Percentiles rank a stretch among this genome's conserved stretches.
These are phyloP conservation scores for Archaeoteleia sp. DNA, from an alignment of 2,888 invertebrate genomes.

Conservation along the genomic window DNA sequence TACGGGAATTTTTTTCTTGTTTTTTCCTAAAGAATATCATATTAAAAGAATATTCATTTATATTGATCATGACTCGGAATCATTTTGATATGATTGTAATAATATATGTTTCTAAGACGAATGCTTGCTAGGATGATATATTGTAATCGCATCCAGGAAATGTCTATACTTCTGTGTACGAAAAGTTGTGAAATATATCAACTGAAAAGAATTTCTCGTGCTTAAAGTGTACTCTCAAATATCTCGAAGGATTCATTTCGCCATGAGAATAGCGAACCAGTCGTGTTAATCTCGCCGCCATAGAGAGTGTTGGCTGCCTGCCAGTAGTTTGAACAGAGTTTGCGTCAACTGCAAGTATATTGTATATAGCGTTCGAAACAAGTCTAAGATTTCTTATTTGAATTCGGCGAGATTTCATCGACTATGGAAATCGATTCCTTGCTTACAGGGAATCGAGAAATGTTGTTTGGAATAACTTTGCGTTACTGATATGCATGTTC, in stretches of 20 bases:
- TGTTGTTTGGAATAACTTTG: constrained; percentile 2
- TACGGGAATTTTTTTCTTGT: too few species aligned
- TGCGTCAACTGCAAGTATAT: not conserved
- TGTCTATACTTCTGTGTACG: too few species aligned
- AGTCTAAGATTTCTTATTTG: constrained; percentile 5
- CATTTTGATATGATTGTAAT: too few species aligned
- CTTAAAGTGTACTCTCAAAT: constrained; percentile 6
- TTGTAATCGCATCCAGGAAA: too few species aligned
- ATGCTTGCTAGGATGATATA: not conserved
- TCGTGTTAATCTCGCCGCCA: not conserved
- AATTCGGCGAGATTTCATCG: constrained; percentile 3
- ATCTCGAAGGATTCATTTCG: constrained; percentile 3
- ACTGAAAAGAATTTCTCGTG: constrained; percentile 2
- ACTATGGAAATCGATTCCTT: not conserved
- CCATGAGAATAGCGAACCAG: not conserved
- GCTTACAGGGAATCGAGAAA: not conserved
- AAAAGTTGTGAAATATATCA: constrained; percentile 1
- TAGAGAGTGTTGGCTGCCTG: constrained; percentile 3
- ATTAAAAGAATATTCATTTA: too few species aligned
- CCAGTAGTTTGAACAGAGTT: not conserved
- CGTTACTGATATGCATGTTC: constrained; percentile 6
- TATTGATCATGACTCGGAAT: too few species aligned
- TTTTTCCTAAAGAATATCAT: too few species aligned
- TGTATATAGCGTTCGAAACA: not conserved
- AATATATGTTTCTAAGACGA: too few species aligned